Evolutionary conservation across 2,888 invertebrate species (phyloP).

Genomic region (Drosophila emarginata): DNA sequence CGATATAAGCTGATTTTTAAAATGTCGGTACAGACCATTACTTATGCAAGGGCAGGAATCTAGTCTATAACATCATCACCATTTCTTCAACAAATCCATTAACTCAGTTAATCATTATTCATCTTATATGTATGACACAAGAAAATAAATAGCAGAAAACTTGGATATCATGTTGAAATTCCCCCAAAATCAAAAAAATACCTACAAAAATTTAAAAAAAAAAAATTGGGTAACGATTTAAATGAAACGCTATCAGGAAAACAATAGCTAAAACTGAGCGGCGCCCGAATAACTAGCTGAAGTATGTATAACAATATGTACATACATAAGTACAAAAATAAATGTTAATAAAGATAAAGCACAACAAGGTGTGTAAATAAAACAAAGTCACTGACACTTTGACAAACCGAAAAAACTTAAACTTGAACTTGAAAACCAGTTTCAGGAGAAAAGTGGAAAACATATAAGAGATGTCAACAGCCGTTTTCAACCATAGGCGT

Average conservation of each 20-base stretch:
- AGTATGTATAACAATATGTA: constrained; percentile 25
- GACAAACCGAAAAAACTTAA: constrained; percentile 56
- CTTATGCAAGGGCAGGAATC: no score
- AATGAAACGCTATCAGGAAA: constrained; percentile 40
- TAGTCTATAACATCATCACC: no score
- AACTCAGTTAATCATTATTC: not conserved
- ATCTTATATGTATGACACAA: not conserved
- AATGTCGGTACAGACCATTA: no score
- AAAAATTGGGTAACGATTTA: constrained; percentile 54
- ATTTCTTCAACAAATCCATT: not conserved
- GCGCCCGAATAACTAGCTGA: constrained; percentile 35
- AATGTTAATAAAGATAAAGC: constrained; percentile 35
- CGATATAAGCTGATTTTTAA: no score
- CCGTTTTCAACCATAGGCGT: constrained; percentile 47
- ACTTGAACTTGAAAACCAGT: constrained; percentile 80
- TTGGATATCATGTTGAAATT: not conserved
- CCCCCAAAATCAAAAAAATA: constrained; percentile 48
- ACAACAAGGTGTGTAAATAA: constrained; percentile 58
- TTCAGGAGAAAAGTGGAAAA: constrained; percentile 35
- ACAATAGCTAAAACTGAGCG: constrained; percentile 27
- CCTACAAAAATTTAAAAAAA: constrained; percentile 30
- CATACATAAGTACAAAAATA: constrained; percentile 29
- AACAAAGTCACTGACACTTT: constrained; percentile 69
- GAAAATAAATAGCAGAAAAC: constrained; percentile 30
- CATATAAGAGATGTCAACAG: constrained; percentile 45